Base-by-base conservation (phyloP, 30 jellyfish, hydroid and myxozoan genomes). In the Hydra vulgaris region DNA sequence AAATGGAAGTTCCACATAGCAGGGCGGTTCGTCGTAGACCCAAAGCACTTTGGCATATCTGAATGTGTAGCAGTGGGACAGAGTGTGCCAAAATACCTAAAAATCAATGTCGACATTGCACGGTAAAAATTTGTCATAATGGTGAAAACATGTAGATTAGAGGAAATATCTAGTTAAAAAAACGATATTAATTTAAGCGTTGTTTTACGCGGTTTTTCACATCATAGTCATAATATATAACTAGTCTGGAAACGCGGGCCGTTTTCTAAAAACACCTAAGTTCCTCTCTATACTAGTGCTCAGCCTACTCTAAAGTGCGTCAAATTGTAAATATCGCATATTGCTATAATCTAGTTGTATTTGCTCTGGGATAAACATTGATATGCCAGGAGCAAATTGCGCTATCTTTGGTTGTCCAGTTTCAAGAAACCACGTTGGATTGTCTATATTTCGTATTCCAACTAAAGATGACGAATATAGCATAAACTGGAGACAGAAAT, bases 321-420 rank as follows among this genome's bases (percentile, higher is more conserved):
- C 87, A 24, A 0, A 70, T 25, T 8, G 17, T 56, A 66, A 61
- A 22, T 12, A 40, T 40, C 12, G 61, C 61, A 5, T 40, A 40
- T 40, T 40, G 61, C 61, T 40, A 40, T 40, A 40, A 40, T 40
- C 61, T 40, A 40, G 61, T 12, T 40, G 61, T 40, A 40, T 40
- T 40, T 40, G 61, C 61, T 40, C 61, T 40, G 61, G 61, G 61
- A 40, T 40, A 40, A 40, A 40, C 61, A 40, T 40, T 40, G 61
- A 27, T 16, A 83, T 88, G 96, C 95, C 90, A 25, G 96, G 90
- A 17, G 89, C 87, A 54, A 88, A 88, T 72, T 88, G 96, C 79
- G 77, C 90, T 23, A 83, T 88, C 56, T 88, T 1, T 79, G 73
- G 73, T 18, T 88, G 96, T 74, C 79, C 91, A 61, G 82, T 72